phyloP scores from a whole-genome alignment of 2,888 invertebrate genomes.

The Prosopocoilus inquinatus region DNA sequence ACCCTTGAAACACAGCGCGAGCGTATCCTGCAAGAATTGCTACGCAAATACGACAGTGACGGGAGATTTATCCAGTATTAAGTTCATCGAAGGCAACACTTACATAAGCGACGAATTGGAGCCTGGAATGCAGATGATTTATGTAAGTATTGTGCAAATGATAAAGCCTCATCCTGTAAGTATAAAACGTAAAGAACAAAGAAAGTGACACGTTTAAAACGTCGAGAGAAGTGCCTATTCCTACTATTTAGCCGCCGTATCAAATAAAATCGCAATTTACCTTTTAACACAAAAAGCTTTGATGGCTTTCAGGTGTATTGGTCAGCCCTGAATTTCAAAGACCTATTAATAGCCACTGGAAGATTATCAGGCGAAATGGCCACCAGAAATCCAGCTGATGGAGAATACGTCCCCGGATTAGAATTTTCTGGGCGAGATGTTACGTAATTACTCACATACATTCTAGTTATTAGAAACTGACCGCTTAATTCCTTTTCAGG shows the following conservation, averaged over 20 bases:
- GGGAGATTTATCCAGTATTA: constrained; percentile 80
- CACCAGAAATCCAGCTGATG: constrained; percentile 61
- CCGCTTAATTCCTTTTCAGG: constrained; percentile 38
- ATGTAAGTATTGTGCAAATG: neutral
- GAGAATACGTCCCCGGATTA: constrained; percentile 68
- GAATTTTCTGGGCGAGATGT: constrained; percentile 63
- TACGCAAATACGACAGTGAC: constrained; percentile 72
- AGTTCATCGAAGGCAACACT: constrained; percentile 69
- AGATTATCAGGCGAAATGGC: constrained; percentile 82
- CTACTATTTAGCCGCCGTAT: no score
- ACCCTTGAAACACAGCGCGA: constrained; percentile 17
- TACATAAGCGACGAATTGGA: neutral
- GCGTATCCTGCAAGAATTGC: constrained; percentile 60
- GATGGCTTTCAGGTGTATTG: constrained; percentile 69
- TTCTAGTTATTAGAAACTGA: neutral
- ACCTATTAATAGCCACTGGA: constrained; percentile 91
- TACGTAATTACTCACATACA: constrained; percentile 15
- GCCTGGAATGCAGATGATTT: neutral
- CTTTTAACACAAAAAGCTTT: neutral
- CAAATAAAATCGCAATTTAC: no score
- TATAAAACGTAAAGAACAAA: no score
- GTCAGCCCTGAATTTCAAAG: constrained; percentile 87
- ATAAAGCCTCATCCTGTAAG: no score
- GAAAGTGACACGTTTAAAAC: no score
- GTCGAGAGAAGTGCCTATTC: no score